phyloP scores from a whole-genome alignment of 2,797 vertebrate genomes.

The Babyrousa celebensis region DNA sequence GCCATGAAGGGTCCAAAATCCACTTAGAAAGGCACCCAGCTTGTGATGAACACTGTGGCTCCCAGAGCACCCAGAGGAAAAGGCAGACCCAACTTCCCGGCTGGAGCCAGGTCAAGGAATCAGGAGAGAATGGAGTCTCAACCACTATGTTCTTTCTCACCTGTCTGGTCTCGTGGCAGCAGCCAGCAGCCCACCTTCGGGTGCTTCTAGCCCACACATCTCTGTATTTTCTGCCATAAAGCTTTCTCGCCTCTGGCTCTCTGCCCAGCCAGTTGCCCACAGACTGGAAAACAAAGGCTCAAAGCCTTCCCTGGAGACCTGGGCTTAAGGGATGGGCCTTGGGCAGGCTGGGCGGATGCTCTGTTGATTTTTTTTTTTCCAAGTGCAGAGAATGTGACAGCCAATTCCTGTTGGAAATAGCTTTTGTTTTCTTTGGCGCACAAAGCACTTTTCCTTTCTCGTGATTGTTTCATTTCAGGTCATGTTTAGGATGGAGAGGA shows the following conservation, averaged over 20 bases:
- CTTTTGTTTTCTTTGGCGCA: constrained; percentile 87
- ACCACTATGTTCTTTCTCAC: not conserved
- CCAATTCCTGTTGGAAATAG: constrained; percentile 87
- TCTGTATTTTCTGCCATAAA: constrained; percentile 55
- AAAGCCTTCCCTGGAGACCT: constrained; percentile 79
- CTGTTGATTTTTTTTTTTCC: constrained; percentile 81
- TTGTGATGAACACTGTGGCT: not conserved
- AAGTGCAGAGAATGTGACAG: constrained; percentile 85
- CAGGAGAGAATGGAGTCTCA: not conserved
- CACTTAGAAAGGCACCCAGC: constrained; percentile 27
- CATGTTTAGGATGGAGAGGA: constrained; percentile 68
- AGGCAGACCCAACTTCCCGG: not conserved
- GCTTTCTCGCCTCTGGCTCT: constrained; percentile 79
- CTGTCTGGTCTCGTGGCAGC: not conserved
- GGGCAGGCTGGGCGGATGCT: constrained; percentile 83
- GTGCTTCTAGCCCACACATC: not conserved
- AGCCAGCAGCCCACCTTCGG: not conserved
- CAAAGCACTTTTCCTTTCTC: constrained; percentile 86
- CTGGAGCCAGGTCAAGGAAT: not conserved
- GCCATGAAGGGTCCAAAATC: not conserved
- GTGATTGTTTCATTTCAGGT: constrained; percentile 81
- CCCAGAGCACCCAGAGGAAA: not conserved
- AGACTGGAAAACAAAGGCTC: constrained; percentile 87
- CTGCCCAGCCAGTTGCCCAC: constrained; percentile 78
- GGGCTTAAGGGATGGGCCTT: constrained; percentile 85